Evolutionary conservation across 2,113 vertebrate genomes (phyloP).

Genomic region (Toxotes jaculatrix): DNA sequence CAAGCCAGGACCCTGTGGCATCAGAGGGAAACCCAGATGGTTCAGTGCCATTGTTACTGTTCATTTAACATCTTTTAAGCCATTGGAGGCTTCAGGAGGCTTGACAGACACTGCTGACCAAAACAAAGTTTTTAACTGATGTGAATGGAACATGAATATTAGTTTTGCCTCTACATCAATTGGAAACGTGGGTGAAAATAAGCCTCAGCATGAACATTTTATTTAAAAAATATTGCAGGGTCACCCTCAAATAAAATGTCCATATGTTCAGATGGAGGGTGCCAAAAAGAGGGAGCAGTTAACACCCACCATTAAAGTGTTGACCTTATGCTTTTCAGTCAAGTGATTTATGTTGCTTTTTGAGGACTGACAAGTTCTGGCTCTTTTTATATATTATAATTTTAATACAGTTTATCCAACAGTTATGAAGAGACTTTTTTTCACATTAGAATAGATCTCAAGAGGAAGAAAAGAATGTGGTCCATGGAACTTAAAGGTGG

Average conservation of each 20-base stretch:
- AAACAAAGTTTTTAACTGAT: slow-evolving; percentile 22
- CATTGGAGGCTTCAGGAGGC: not conserved
- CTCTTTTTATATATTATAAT: slow-evolving; percentile 52
- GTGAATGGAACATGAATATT: slow-evolving; percentile 4
- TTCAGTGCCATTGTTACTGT: slow-evolving; percentile 15
- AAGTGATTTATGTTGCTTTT: slow-evolving; percentile 45
- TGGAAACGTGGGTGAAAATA: slow-evolving; percentile 17
- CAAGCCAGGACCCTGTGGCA: slow-evolving; percentile 27
- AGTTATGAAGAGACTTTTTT: slow-evolving; percentile 10
- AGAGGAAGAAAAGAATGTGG: not conserved
- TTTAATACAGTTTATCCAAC: slow-evolving; percentile 31
- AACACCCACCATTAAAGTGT: slow-evolving; percentile 39
- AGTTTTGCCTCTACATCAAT: not conserved
- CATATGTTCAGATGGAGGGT: slow-evolving; percentile 47
- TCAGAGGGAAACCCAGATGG: slow-evolving; percentile 37
- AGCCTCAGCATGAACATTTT: slow-evolving; percentile 3
- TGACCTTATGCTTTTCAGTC: slow-evolving; percentile 37
- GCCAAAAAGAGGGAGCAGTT: slow-evolving; percentile 38
- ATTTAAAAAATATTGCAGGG: slow-evolving; percentile 15
- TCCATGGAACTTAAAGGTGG: slow-evolving; percentile 10
- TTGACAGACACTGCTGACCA: slow-evolving; percentile 24
- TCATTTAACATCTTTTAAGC: slow-evolving; percentile 18
- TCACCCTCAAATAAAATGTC: slow-evolving; percentile 41
- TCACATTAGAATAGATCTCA: slow-evolving; percentile 2
- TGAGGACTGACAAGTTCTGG: slow-evolving; percentile 19